Percentiles rank a stretch among this genome's conserved stretches.
phyloP scores from a whole-genome alignment of 2,888 invertebrate species.

The Sinelater perroti region DNA sequence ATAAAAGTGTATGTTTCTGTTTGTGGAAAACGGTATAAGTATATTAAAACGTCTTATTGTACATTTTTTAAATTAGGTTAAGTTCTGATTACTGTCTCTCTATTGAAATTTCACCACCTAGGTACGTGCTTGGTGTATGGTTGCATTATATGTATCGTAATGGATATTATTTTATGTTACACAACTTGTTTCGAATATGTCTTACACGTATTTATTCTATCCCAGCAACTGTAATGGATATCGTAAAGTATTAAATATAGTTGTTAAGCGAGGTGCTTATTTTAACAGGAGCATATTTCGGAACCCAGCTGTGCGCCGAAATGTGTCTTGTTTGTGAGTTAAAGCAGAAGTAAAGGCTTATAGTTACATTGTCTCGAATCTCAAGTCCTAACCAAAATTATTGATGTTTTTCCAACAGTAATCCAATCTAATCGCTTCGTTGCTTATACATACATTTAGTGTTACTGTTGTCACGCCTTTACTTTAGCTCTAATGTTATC shows the following conservation, averaged over 20 bases:
- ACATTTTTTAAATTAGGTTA: slow-evolving; percentile 14
- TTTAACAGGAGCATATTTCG: slow-evolving; percentile 5
- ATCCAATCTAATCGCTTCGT: too few relatives aligned
- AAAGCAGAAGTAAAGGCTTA: too few relatives aligned
- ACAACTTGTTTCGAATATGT: neutral
- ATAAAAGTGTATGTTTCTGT: slow-evolving; percentile 27
- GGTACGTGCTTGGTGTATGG: slow-evolving; percentile 50
- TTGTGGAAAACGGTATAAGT: slow-evolving; percentile 15
- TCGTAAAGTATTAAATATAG: slow-evolving; percentile 18
- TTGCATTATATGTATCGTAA: slow-evolving; percentile 31
- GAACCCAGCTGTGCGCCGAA: too few relatives aligned
- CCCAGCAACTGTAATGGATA: slow-evolving; percentile 3
- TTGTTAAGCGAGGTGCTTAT: slow-evolving; percentile 35
- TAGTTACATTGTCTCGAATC: too few relatives aligned
- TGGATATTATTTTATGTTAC: slow-evolving; percentile 1
- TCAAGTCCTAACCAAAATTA: too few relatives aligned
- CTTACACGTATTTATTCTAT: slow-evolving; percentile 4
- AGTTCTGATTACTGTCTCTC: slow-evolving; percentile 8
- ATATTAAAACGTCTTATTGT: slow-evolving; percentile 8
- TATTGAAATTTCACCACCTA: slow-evolving; percentile 26
- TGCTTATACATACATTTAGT: too few relatives aligned
- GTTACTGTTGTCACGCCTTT: too few relatives aligned
- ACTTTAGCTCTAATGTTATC: neutral
- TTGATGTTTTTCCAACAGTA: too few relatives aligned
- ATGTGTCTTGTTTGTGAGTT: too few relatives aligned